A percentile compares a stretch with the other conserved stretches of the same genome.
These are phyloP conservation scores for Hirundichthys speculiger DNA, from an alignment of 2,113 vertebrate species.

Conservation along the genomic window DNA sequence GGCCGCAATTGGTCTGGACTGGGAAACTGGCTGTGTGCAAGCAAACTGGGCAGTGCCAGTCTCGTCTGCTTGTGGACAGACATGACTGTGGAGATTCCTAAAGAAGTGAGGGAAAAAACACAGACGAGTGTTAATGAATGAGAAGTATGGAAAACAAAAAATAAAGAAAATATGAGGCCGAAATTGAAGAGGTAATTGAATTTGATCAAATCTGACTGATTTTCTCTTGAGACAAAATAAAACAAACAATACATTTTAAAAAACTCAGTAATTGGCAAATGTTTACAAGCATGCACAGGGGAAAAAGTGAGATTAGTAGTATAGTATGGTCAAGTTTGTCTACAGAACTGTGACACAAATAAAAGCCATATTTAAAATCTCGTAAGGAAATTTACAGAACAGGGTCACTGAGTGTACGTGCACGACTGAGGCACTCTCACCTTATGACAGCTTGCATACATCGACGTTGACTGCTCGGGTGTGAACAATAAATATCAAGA, in stretches of 20 bases:
- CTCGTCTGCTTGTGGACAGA: constrained; percentile 58
- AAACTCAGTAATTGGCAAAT: no score
- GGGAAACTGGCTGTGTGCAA: constrained; percentile 82
- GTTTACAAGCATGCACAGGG: no score
- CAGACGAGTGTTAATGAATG: not conserved
- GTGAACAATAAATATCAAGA: not conserved
- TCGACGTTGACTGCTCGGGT: constrained; percentile 5
- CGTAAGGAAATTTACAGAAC: not conserved
- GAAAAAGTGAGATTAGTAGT: no score
- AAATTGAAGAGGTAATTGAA: not conserved
- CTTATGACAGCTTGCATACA: constrained; percentile 39
- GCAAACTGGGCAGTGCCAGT: constrained; percentile 84
- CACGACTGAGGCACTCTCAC: constrained; percentile 44
- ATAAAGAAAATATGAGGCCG: not conserved
- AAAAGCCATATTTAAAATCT: constrained; percentile 17
- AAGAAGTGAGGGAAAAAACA: constrained; percentile 6
- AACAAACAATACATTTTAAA: no score
- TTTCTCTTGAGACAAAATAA: not conserved
- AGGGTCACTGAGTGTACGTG: not conserved
- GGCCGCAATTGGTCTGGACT: constrained; percentile 86
- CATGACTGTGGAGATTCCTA: constrained; percentile 73
- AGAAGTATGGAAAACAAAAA: not conserved
- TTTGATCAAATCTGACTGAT: not conserved
- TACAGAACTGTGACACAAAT: constrained; percentile 20
- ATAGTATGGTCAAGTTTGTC: not conserved